Evolutionary conservation across 53 echinoderm and acorn worm species (phyloP), one percentile per base, ranked within the genome.

Genomic region (Paelopatides confundens): DNA sequence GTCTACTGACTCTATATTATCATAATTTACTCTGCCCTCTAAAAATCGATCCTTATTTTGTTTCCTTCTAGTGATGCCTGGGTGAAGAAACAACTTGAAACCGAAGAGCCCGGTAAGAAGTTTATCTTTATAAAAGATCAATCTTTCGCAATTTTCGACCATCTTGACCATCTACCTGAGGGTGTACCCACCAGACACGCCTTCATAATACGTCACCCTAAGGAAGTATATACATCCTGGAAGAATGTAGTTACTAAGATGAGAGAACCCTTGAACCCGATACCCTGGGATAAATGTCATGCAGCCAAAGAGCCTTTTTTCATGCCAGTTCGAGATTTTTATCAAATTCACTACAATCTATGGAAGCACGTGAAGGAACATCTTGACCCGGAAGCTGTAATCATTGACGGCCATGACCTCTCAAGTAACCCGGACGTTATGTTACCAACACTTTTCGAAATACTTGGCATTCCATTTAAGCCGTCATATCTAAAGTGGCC

Each of bases 101-200:
- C 51, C 30, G 31, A 50, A 47, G 52, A 79, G 18, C 52, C 51
- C 2, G 79, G 79, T 31, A 79, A 79, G 79, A 79, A 79, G 32
- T 79, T 48, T 12, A 79, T 79, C 54, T 79, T 79, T 11, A 30
- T 79, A 27, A 79, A 79, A 52, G 79, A 79, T 53, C 79, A 79
- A 32, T 46, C 79, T 24, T 79, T 48, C 9, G 79, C 79, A 27
- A 52, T 79, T 17, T 33, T 47, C 35, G 54, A 53, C n/a, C 79
- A 52, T 5, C 53, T 79, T 31, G 79, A 79, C 12, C 51, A 32
- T 15, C 79, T 79, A 14, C 79, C 79, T 4, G 53, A 79, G 31
- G 48, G 46, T n/a, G 79, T 79, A 8, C 79, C 79, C 12, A 79
- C 79, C 31, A 46, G 28, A 29, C 76, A 76, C 27, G 33, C 21